Evolutionary conservation across 2,113 vertebrate species (phyloP).

Genomic region (Myotis lucifugus): DNA sequence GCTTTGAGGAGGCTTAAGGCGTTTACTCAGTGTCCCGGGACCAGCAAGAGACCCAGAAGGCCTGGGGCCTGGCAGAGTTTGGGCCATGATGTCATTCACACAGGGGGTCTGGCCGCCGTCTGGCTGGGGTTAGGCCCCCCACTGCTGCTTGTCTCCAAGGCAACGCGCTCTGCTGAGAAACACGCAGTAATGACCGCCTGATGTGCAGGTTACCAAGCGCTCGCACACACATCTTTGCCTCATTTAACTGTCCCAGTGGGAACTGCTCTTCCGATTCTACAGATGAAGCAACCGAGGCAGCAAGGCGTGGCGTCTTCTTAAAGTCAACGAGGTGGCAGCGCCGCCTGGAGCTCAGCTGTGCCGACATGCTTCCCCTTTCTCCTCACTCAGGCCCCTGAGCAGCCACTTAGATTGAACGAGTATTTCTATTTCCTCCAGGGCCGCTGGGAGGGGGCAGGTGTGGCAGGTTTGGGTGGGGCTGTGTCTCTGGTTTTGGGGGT

Average conservation of each 20-base stretch:
- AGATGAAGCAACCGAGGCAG: not conserved
- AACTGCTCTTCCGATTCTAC: not conserved
- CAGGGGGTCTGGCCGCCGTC: not conserved
- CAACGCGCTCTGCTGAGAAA: not conserved
- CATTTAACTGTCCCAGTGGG: not conserved
- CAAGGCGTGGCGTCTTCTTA: not conserved
- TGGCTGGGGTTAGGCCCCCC: not conserved
- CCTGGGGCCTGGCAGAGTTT: not conserved
- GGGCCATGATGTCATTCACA: not conserved
- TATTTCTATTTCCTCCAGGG: not conserved
- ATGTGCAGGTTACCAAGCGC: not conserved
- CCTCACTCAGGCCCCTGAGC: not conserved
- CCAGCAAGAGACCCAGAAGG: not conserved
- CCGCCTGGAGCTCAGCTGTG: not conserved
- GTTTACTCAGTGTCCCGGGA: not conserved
- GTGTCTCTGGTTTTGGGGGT: not conserved
- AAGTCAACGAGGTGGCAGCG: not conserved
- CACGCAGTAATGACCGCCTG: not conserved
- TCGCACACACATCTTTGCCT: not conserved
- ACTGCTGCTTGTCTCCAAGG: not conserved
- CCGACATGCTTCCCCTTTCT: not conserved
- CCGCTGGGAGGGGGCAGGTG: not conserved
- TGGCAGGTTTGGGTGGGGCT: not conserved
- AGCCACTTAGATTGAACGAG: not conserved
- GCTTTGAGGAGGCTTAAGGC: not conserved